These are phyloP conservation scores for Agapornis canus DNA, from an alignment of 2,797 vertebrate species.

Conservation along the genomic window DNA sequence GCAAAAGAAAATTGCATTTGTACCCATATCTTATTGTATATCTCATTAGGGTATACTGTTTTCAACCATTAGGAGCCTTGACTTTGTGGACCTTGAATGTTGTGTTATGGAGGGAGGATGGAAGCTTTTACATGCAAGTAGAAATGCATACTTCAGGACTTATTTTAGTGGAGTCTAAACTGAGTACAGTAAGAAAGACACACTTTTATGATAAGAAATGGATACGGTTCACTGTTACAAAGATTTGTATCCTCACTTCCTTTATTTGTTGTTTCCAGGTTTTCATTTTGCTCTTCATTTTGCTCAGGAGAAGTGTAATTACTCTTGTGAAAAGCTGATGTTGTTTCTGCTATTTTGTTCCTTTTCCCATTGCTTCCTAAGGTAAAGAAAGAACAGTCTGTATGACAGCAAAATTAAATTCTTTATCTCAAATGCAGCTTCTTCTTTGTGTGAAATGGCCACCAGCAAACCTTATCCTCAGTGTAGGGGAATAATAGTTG, in stretches of 20 bases:
- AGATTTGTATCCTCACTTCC: background rate
- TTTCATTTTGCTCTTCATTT: background rate
- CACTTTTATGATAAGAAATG: background rate
- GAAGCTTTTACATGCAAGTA: background rate
- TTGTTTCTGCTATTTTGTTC: background rate
- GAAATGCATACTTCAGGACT: background rate
- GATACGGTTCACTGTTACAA: background rate
- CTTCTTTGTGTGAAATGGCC: background rate
- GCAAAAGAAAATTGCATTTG: background rate
- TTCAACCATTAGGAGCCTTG: background rate
- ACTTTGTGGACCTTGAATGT: background rate
- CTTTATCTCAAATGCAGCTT: background rate
- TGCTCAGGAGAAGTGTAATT: background rate
- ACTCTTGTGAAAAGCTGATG: background rate
- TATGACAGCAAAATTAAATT: background rate
- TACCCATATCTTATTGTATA: background rate
- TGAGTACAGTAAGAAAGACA: background rate
- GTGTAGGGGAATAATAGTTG: rapidly evolving
- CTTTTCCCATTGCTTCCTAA: background rate
- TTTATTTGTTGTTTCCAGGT: background rate
- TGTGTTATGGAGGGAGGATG: background rate
- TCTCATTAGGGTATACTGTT: background rate
- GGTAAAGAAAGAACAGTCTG: background rate
- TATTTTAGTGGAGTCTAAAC: background rate
- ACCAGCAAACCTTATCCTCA: background rate